Evolutionary conservation across 2,888 invertebrate species (phyloP).

Genomic region (Selenia dentaria): DNA sequence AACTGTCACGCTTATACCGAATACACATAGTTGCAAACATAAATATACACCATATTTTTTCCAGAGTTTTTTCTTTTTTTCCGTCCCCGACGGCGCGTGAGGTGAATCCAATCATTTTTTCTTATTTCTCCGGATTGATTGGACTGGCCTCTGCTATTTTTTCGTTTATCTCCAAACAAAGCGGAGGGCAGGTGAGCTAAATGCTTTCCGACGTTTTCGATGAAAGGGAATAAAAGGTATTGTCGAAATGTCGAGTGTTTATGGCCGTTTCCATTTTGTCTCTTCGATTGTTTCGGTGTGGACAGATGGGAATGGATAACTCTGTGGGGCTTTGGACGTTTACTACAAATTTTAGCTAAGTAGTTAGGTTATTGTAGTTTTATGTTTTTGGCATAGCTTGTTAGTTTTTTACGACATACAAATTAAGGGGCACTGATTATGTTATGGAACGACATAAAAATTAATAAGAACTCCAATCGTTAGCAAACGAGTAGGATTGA

Average conservation of each 20-base stretch:
- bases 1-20: conserved; percentile 40
- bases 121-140: conserved; percentile 69
- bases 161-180: conserved; percentile 66
- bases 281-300: conserved; percentile 20
- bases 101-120: conserved; percentile 74
- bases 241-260: conserved; percentile 41
- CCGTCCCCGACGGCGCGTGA: conserved; percentile 62
- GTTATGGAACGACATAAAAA: too few relatives aligned
- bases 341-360: too few relatives aligned
- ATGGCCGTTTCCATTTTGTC: conserved; percentile 34
- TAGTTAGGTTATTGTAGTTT: too few relatives aligned
- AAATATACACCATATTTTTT: conserved; percentile 57
- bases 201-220: conserved; percentile 42
- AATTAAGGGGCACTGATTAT: too few relatives aligned
- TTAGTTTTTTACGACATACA: too few relatives aligned
- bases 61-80: conserved; percentile 22
- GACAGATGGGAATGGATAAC: background rate
- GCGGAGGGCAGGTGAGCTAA: conserved; percentile 61
- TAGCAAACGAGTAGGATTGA: too few relatives aligned
- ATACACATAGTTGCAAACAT: conserved; percentile 56
- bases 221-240: conserved; percentile 39
- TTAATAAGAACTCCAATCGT: too few relatives aligned
- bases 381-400: too few relatives aligned
- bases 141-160: conserved; percentile 68
- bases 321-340: background rate